These are phyloP conservation scores for Hirtodrosophila trivittata DNA, from an alignment of 2,888 invertebrate genomes.

Conservation along the genomic window DNA sequence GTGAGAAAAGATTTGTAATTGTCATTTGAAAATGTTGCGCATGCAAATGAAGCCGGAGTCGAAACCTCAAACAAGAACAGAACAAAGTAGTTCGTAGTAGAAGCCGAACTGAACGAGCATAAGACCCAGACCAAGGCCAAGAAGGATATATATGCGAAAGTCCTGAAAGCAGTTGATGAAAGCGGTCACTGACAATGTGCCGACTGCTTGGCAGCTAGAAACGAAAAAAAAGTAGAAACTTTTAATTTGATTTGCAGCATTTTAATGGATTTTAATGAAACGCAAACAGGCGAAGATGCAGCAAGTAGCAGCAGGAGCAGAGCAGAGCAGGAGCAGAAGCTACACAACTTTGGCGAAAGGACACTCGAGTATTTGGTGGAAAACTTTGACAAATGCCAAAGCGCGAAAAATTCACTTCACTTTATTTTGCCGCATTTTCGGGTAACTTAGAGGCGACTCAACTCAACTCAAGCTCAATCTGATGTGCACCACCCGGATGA, in stretches of 20 bases:
- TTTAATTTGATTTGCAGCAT: constrained; percentile 81
- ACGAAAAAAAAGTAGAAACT: constrained; percentile 62
- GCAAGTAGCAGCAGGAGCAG: constrained; percentile 18
- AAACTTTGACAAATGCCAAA: constrained; percentile 80
- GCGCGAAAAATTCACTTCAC: constrained; percentile 74
- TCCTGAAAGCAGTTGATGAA: constrained; percentile 54
- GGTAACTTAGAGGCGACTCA: constrained; percentile 68
- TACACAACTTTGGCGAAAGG: constrained; percentile 59
- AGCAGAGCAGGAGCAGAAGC: constrained; percentile 11
- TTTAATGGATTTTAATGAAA: constrained; percentile 81
- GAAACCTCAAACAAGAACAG: constrained; percentile 14
- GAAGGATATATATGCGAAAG: constrained; percentile 8
- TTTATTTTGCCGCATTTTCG: constrained; percentile 60
- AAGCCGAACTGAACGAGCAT: not conserved
- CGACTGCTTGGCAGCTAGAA: constrained; percentile 36
- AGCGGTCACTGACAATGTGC: constrained; percentile 56
- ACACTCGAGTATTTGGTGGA: constrained; percentile 58
- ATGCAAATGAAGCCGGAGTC: constrained; percentile 66
- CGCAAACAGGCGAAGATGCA: constrained; percentile 72
- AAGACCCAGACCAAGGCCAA: constrained; percentile 9
- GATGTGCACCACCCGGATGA: constrained; percentile 52
- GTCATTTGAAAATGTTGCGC: constrained; percentile 64
- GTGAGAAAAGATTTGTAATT: constrained; percentile 62
- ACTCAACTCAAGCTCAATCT: constrained; percentile 40
- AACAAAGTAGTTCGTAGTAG: not conserved